Evolutionary conservation across 2,797 vertebrate species (phyloP).

Genomic region (Etheostoma perlongum): DNA sequence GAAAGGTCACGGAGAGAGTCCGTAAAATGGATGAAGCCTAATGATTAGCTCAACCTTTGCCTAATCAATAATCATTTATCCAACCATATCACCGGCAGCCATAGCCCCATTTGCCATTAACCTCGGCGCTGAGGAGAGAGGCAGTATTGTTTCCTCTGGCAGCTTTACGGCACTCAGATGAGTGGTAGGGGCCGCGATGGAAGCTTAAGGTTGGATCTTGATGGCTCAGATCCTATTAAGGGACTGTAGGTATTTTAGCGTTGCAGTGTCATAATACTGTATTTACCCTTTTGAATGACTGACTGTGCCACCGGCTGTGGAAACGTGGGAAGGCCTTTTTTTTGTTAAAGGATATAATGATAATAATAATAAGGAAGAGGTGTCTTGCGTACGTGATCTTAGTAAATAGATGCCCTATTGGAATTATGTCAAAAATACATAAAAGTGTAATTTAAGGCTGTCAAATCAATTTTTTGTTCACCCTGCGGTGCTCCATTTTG

Average conservation of each 20-base stretch:
- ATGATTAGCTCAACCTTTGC: slow-evolving; percentile 92
- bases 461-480: neutral
- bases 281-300: slow-evolving; percentile 77
- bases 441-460: neutral
- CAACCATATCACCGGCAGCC: slow-evolving; percentile 86
- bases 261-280: slow-evolving; percentile 59
- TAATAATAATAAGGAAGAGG: slow-evolving; percentile 16
- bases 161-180: slow-evolving; percentile 85
- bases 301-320: slow-evolving; percentile 57
- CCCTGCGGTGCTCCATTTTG: neutral
- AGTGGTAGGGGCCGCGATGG: slow-evolving; percentile 71
- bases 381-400: slow-evolving; percentile 9
- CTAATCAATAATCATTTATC: slow-evolving; percentile 92
- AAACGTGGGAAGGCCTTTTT: slow-evolving; percentile 33
- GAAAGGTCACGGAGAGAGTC: slow-evolving; percentile 87
- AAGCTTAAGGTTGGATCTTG: slow-evolving; percentile 68
- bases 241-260: slow-evolving; percentile 76
- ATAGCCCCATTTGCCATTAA: slow-evolving; percentile 86
- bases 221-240: slow-evolving; percentile 77
- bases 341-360: slow-evolving; percentile 39
- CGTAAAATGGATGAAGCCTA: slow-evolving; percentile 90
- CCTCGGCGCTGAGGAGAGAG: slow-evolving; percentile 76
- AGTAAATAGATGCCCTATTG: slow-evolving; percentile 20
- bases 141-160: slow-evolving; percentile 85
- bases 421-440: slow-evolving; percentile 11